Evolutionary conservation across 2,797 vertebrate genomes (phyloP), one percentile per base, ranked within the genome.

Genomic region (Tamandua tetradactyla): DNA sequence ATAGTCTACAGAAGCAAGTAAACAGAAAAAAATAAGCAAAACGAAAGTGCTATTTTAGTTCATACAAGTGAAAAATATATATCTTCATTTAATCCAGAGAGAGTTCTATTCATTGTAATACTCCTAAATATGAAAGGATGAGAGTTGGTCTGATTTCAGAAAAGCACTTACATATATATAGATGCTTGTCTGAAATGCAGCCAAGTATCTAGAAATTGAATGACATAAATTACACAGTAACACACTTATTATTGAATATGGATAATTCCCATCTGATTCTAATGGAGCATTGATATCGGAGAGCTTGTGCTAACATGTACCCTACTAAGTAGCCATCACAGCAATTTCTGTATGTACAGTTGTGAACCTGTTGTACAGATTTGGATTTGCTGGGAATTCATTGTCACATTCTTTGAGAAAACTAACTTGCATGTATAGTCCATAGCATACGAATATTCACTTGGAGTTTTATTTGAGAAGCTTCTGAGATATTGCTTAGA

Each of bases 1-100:
- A 32, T 59, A 64, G 25, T 62, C 35, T 62, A 68, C 27, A 49
- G 62, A 92, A 94, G 66, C 55, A 94, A 85, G 76, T 7, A 68
- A n/a, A 66, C 17, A 62, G n/a, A 59, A 35, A 61, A 12, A 20
- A 92, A 44, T 30, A 11, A 62, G 25, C 12, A 23, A 35, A 57
- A 59, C 23, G 23, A 83, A 88, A 47, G 7, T 55, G 13, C 22
- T 62, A 23, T 40, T 68, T 22, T 7, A 89, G 27, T 75, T 15
- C 35, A 25, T 8, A n/a, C 35, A 76, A 37, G 14, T 13, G 8
- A 83, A 93, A 10, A 85, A 75, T 52, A 20, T 14, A 23, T 18
- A 55, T 15, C 72, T 72, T 49, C 25, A 44, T 91, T 90, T 42
- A 37, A 66, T 66, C 71, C 59, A 52, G 7, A 64, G 10, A 69